Evolutionary conservation across 2,797 vertebrate species (phyloP).

Genomic region (Poeciliopsis gracilis): DNA sequence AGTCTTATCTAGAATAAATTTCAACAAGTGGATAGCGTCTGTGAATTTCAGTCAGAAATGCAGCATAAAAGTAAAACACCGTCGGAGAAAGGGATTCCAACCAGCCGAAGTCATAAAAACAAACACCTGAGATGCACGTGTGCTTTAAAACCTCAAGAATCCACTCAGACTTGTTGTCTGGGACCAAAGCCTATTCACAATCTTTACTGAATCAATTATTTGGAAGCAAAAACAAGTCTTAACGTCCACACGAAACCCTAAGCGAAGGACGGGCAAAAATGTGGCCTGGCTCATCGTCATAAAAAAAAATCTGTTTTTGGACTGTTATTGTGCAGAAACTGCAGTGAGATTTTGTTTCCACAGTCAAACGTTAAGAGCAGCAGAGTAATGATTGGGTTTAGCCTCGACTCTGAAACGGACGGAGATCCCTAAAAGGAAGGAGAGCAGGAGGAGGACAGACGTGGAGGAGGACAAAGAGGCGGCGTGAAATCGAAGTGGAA

Average conservation of each 20-base stretch:
- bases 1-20: background rate
- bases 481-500: slow-evolving; percentile 44
- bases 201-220: background rate
- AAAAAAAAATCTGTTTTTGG: background rate
- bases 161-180: background rate
- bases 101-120: background rate
- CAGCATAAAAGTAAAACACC: background rate
- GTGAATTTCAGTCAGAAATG: background rate
- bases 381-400: slow-evolving; percentile 23
- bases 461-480: slow-evolving; percentile 21
- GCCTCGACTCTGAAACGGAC: slow-evolving; percentile 24
- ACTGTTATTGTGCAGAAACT: background rate
- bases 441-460: slow-evolving; percentile 12
- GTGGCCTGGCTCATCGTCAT: background rate
- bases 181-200: background rate
- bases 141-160: background rate
- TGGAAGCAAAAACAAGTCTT: background rate
- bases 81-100: background rate
- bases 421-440: slow-evolving; percentile 55
- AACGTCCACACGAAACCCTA: background rate
- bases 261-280: slow-evolving; percentile 2
- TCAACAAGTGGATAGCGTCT: background rate
- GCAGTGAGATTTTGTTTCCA: background rate
- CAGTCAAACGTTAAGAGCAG: slow-evolving; percentile 14
- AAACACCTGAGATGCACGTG: background rate